phyloP scores from a whole-genome alignment of 2,888 invertebrate species.

The Eupeodes latifasciatus region DNA sequence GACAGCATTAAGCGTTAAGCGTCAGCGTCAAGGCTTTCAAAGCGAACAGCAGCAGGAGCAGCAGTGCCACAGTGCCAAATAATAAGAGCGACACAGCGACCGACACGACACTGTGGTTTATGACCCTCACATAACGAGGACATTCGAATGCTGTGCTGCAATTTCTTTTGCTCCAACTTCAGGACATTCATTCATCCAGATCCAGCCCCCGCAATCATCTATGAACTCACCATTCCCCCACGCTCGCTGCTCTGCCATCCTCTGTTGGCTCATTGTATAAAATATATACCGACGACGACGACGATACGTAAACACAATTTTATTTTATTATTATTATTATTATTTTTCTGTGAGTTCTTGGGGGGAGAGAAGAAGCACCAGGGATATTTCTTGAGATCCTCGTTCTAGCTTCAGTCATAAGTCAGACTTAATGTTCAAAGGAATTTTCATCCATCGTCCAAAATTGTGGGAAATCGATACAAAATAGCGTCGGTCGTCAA shows the following conservation, averaged over 20 bases:
- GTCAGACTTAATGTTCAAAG: slow-evolving; percentile 79
- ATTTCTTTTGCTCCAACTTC: slow-evolving; percentile 73
- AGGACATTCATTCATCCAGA: slow-evolving; percentile 55
- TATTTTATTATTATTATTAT: slow-evolving; percentile 79
- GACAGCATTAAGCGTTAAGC: slow-evolving; percentile 46
- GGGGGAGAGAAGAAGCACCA: slow-evolving; percentile 22
- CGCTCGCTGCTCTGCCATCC: not conserved
- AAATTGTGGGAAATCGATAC: slow-evolving; percentile 81
- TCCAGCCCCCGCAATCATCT: slow-evolving; percentile 71
- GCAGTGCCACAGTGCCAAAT: slow-evolving; percentile 33
- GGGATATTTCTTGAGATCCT: slow-evolving; percentile 63
- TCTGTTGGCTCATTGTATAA: slow-evolving; percentile 39
- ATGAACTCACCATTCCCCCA: slow-evolving; percentile 25
- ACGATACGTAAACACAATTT: slow-evolving; percentile 78
- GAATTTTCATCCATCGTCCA: slow-evolving; percentile 77
- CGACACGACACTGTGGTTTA: slow-evolving; percentile 74
- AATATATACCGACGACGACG: slow-evolving; percentile 30
- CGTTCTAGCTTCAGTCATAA: slow-evolving; percentile 77
- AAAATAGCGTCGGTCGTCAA: slow-evolving; percentile 80
- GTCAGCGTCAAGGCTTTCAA: slow-evolving; percentile 41
- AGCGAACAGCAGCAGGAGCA: slow-evolving; percentile 13
- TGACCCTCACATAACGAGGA: slow-evolving; percentile 76
- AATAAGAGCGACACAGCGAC: slow-evolving; percentile 43
- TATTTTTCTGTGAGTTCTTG: slow-evolving; percentile 77
- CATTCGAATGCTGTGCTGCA: slow-evolving; percentile 77